phyloP scores from a whole-genome alignment of 2,888 invertebrate genomes.

The Apotomis capreana region DNA sequence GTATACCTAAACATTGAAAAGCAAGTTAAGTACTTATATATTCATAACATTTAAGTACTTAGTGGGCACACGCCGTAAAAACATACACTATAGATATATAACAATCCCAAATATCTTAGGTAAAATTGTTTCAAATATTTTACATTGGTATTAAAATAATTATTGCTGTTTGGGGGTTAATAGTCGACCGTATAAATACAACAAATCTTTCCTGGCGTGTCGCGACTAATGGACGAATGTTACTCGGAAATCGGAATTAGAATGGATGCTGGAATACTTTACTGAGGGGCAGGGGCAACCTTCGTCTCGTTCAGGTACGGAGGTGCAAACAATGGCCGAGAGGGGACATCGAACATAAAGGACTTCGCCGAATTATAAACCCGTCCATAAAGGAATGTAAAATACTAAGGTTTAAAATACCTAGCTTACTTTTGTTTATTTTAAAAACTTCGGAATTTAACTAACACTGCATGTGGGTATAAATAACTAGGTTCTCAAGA shows the following conservation, averaged over 20 bases:
- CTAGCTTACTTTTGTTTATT: neutral
- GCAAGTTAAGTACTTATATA: no score
- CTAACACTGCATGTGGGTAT: no score
- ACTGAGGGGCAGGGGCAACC: neutral
- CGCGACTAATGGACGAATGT: neutral
- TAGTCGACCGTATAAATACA: neutral
- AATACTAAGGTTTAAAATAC: neutral
- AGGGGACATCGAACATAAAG: neutral
- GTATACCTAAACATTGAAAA: no score
- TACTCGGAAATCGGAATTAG: neutral
- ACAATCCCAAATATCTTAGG: no score
- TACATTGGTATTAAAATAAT: no score
- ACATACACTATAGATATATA: no score
- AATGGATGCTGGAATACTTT: neutral
- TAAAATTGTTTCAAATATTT: no score
- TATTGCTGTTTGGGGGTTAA: no score
- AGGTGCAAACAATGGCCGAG: neutral
- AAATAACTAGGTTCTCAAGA: no score
- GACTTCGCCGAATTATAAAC: neutral
- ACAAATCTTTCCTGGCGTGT: neutral
- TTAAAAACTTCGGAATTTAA: neutral
- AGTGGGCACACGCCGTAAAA: no score
- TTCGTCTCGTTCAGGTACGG: neutral
- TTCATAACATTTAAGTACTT: no score
- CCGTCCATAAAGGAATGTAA: neutral